Conservation (phyloP, 2,113 vertebrate species). For the Calidris pugnax region DNA sequence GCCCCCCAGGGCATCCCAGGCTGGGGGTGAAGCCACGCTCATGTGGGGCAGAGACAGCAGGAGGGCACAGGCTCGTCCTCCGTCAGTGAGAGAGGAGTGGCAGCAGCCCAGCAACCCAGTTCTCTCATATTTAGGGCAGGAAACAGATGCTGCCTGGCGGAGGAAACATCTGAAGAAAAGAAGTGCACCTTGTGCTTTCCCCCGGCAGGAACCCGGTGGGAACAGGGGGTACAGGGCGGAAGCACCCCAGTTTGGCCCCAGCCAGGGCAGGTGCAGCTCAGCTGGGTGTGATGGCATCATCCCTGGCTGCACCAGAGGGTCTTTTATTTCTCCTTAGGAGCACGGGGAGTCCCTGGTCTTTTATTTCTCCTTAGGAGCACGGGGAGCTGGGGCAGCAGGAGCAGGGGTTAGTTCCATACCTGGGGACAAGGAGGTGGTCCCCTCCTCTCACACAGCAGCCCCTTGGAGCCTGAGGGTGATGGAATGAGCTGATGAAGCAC, state of each 20-base stretch:
- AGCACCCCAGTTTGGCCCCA: background rate
- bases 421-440: rapidly evolving
- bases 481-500: background rate
- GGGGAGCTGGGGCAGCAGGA: background rate
- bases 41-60: rapidly evolving
- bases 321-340: background rate
- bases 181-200: background rate
- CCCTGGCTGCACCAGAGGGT: background rate
- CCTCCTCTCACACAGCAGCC: background rate
- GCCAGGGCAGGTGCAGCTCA: background rate
- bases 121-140: conserved; percentile 25
- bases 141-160: conserved; percentile 61
- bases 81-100: background rate
- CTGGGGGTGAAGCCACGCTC: rapidly evolving
- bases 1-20: background rate
- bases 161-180: conserved; percentile 47
- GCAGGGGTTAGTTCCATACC: rapidly evolving
- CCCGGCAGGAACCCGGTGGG: background rate
- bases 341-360: no score
- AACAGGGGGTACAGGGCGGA: background rate
- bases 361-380: background rate
- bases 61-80: background rate
- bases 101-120: background rate
- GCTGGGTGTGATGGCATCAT: background rate
- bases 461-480: background rate